Conservation (phyloP, 2,888 invertebrate genomes). For the Euphydryas editha region DNA sequence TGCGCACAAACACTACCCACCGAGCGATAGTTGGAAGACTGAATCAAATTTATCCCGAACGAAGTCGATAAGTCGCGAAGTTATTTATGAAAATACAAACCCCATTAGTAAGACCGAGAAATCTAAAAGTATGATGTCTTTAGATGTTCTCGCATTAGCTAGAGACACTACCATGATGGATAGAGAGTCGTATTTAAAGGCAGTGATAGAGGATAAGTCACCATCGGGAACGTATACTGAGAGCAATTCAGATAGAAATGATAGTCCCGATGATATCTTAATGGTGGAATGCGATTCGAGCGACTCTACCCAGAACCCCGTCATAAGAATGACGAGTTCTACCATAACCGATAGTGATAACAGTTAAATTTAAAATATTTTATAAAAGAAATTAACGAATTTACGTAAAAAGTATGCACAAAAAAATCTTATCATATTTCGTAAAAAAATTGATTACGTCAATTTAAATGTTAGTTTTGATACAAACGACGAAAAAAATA, state of each 20-base stretch:
- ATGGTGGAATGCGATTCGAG: constrained; percentile 80
- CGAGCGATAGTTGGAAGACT: constrained; percentile 62
- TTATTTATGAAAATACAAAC: constrained; percentile 63
- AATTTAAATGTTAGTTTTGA: constrained; percentile 20
- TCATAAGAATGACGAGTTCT: constrained; percentile 78
- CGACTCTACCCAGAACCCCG: constrained; percentile 75
- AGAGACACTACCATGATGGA: constrained; percentile 73
- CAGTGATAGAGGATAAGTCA: constrained; percentile 78
- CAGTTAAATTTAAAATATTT: constrained; percentile 54
- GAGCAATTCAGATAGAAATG: constrained; percentile 76
- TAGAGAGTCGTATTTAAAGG: constrained; percentile 74
- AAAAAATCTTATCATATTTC: not conserved
- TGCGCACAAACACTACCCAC: constrained; percentile 57
- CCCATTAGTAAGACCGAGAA: constrained; percentile 69
- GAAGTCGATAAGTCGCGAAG: constrained; percentile 71
- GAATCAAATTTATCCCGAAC: constrained; percentile 63
- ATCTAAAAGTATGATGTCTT: constrained; percentile 79
- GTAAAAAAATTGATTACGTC: not conserved
- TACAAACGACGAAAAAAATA: not conserved
- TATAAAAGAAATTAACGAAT: not conserved
- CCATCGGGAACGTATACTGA: constrained; percentile 77
- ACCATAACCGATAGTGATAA: constrained; percentile 76
- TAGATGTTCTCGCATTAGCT: constrained; percentile 73
- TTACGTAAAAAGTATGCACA: constrained; percentile 10
- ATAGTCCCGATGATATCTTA: constrained; percentile 75